Percentiles rank a stretch among this genome's conserved stretches.
Conservation (phyloP, 2,888 invertebrate genomes). For the Ischnus inquisitorius region DNA sequence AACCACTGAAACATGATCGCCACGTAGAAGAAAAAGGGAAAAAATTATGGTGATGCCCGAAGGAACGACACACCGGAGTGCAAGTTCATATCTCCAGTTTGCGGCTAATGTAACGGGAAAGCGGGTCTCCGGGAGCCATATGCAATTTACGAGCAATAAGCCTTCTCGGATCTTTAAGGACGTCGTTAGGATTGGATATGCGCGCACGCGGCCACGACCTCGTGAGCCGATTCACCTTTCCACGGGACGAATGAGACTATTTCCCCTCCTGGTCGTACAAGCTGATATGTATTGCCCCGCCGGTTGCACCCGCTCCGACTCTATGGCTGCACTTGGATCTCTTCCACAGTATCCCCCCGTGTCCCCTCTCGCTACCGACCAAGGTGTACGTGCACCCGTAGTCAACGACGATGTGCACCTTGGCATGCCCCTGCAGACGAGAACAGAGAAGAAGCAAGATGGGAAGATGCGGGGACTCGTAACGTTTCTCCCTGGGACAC, state of each 20-base stretch:
- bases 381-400: constrained; percentile 43
- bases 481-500: constrained; percentile 75
- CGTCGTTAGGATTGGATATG: constrained; percentile 82
- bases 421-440: constrained; percentile 46
- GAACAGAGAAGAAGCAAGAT: constrained; percentile 17
- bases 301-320: constrained; percentile 53
- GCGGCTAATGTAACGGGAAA: constrained; percentile 77
- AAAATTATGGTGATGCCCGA: neutral
- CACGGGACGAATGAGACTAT: constrained; percentile 62
- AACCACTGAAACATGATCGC: constrained; percentile 7
- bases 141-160: constrained; percentile 83
- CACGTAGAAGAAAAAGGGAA: constrained; percentile 5
- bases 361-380: constrained; percentile 2
- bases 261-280: constrained; percentile 10
- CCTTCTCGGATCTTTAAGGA: constrained; percentile 78
- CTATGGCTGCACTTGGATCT: constrained; percentile 45
- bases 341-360: constrained; percentile 3
- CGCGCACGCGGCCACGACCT: constrained; percentile 83
- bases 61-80: constrained; percentile 48
- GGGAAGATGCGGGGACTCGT: constrained; percentile 34
- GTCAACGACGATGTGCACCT: constrained; percentile 55
- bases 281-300: constrained; percentile 57
- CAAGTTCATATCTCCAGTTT: constrained; percentile 63
- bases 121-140: constrained; percentile 79
- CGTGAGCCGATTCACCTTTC: constrained; percentile 80